Base-by-base conservation (phyloP, 2,888 invertebrate species). In the Polydrusus tereticollis region DNA sequence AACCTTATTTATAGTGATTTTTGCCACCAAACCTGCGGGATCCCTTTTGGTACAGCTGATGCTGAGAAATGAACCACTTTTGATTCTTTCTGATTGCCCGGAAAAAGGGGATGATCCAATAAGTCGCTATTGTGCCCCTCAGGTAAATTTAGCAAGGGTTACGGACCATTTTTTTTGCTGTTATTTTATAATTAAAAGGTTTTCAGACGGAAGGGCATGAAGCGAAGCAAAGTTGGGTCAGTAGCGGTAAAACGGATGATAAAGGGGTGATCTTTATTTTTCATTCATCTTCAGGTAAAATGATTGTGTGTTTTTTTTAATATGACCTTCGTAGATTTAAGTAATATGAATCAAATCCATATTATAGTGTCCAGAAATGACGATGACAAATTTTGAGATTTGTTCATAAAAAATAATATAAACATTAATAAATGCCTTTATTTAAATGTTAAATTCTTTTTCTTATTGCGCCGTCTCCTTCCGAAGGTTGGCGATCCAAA, bases 171-270 rank as follows among this genome's bases (percentile, higher is more conserved):
- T 80, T n/a, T 78, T 80, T 79, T 69, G 76, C 72, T 80, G 77
- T 81, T 82, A 81, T 80, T 81, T 80, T 78, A 76, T 80, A 81
- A 82, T 82, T 82, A 82, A 78, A 78, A 78, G 75, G 76, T 79
- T 78, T 79, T 81, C 77, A 79, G 77, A 29, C 29, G 29, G 29
- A 55, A 29, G 52, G 52, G 16, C 52, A 55, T 50, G 26, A 50
- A 50, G 50, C 50, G 14, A 12, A 50, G 50, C 52, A 26, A 55
- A 55, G 52, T 55, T 55, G 29, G 16, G 29, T 55, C 8, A 29
- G 50, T 52, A 33, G 29, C n/a, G 16, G 29, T 29, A 55, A 55
- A 55, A 18, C 14, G 29, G n/a, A 29, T 52, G n/a, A 12, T 10
- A 21, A 47, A 29, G 21, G 52, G 52, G 26, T 52, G 21, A 29